Conservation (phyloP, 2,888 invertebrate species). For the Proisotoma minuta region DNA sequence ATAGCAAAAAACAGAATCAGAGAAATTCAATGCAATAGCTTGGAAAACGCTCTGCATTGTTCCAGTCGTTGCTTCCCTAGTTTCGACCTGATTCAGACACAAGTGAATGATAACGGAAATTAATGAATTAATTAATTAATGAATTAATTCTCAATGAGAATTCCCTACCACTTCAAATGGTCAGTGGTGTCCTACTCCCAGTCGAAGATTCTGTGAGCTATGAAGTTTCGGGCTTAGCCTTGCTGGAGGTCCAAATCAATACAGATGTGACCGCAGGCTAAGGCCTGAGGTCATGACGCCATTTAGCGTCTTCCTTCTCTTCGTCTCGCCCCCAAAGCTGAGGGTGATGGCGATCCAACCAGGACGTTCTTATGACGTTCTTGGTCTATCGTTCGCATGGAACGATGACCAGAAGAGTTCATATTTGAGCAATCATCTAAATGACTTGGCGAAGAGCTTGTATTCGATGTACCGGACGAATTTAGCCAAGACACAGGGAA, state of each 20-base stretch:
- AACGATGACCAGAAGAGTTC: too few relatives aligned
- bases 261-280: too few relatives aligned
- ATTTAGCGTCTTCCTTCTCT: too few relatives aligned
- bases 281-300: too few relatives aligned
- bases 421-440: too few relatives aligned
- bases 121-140: neutral
- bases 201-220: neutral
- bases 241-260: conserved; percentile 24
- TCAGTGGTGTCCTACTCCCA: conserved; percentile 4
- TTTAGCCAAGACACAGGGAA: too few relatives aligned
- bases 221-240: neutral
- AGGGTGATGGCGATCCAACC: too few relatives aligned
- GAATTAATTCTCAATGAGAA: neutral
- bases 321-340: too few relatives aligned
- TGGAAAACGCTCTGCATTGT: neutral
- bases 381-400: too few relatives aligned
- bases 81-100: neutral
- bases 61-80: neutral
- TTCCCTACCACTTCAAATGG: conserved; percentile 8
- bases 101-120: neutral
- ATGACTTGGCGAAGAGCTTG: too few relatives aligned
- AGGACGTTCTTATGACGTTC: too few relatives aligned
- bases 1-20: neutral
- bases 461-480: too few relatives aligned
- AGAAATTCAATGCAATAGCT: conserved; percentile 16